Base-by-base conservation (phyloP, 2,797 vertebrate species). In the Triplophysa yarkandensis region DNA sequence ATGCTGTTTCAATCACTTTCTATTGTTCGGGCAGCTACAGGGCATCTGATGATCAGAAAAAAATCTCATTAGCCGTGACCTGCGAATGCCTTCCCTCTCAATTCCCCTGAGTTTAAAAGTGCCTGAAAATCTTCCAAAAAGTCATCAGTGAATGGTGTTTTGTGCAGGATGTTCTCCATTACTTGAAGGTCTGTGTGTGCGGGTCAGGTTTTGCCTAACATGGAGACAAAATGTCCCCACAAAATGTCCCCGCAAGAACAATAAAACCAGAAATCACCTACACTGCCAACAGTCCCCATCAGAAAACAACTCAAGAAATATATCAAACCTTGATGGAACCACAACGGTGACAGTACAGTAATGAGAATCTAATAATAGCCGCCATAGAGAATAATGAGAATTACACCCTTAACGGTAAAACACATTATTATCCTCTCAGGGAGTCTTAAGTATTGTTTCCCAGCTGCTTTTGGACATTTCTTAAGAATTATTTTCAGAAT, bases 21-120 rank as follows among this genome's bases (percentile, higher is more conserved):
- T 52, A 36, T 75, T 73, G 63, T 68, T 64, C 28, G 21, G 30
- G 44, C 57, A 41, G 44, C 58, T 52, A 28, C 57, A 63, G 70
- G 70, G 70, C 70, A 52, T 39, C 71, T 57, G 60, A 54, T 32
- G 36, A 55, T 65, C 61, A 65, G 39, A 44, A 68, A 61, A 76
- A 6, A 61, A n/a, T 52, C 43, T 62, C 54, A 60, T 68, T 76
- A 76, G 21, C 30, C 14, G 16, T 48, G 55, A 76, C 63, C 63
- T 32, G 4, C 39, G 13, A 43, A 50, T 39, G 21, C 28, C 55
- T 71, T 46, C 25, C 30, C 46, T 61, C 57, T 48, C 16, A 46
- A 36, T 44, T 2, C 62, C 21, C 13, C n/a, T 30, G n/a, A 41
- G 16, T 62, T 71, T 39, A 50, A 34, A 62, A 71, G 30, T 36